Evolutionary conservation across 2,113 vertebrate genomes (phyloP), one percentile per base, ranked within the genome.

Genomic region (Phyllostomus hastatus): DNA sequence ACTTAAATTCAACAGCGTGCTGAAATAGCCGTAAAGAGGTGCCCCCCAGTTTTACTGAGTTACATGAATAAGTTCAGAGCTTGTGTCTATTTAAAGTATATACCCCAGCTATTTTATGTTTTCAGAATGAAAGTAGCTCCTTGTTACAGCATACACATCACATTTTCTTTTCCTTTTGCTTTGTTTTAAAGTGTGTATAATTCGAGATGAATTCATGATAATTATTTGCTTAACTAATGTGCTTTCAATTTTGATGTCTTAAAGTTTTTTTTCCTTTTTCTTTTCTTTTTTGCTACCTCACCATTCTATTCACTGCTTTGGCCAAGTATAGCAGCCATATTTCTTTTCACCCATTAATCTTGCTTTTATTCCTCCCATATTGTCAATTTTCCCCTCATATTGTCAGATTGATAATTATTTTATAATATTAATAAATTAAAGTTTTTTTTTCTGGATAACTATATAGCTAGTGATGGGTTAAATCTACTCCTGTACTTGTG

Each of bases 1-100:
- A 86, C 88, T 20, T 72, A 20, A 94, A 90, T 96, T 94, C 14
- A 95, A 17, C 41, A 78, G 33, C n/a, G 54, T 86, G n/a, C 26
- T 82, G 33, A 90, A 82, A 80, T 14, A 20, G 16, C 24, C 3
- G 26, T 46, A 79, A 87, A 75, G 15, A 78, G 41, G 88, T 24
- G 85, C 57, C 10, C 1, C 16, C 1, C 0, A 10, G 1, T 88
- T 88, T 76, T 91, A 88, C 22, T 48, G 31, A 82, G 28, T 38
- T 82, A 31, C 59, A 46, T 72, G 57, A 61, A 31, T 82, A 88
- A 52, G 6, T 81, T 92, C 33, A 82, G 67, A 73, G 1, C 31
- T 52, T 61, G 7, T 75, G 67, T 67, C 2, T 70, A 28, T 85
- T 76, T 61, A 52, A 93, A 79, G 16, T 16, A 66, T 50, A 4